phyloP scores from a whole-genome alignment of 2,113 vertebrate species.

The Tor tambroides region DNA sequence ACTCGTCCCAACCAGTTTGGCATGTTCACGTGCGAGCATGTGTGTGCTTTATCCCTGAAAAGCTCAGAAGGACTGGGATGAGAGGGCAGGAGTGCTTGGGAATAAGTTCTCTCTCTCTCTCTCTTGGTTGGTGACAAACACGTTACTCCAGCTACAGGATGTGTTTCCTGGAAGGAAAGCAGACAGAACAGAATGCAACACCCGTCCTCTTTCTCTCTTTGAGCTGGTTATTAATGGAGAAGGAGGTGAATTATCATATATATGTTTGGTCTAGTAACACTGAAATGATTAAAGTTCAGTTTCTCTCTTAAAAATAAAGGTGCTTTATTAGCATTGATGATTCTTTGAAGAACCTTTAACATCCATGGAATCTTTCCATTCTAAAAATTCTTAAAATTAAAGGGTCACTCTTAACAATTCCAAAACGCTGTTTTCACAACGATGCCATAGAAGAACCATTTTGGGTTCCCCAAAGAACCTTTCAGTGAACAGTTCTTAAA shows the following conservation, averaged over 20 bases:
- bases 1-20: not conserved
- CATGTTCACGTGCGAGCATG: not conserved
- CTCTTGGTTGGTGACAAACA: constrained; percentile 75
- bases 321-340: not conserved
- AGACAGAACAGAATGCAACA: constrained; percentile 75
- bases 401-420: not conserved
- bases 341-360: not conserved
- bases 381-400: not conserved
- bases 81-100: not conserved
- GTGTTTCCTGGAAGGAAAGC: constrained; percentile 96
- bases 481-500: not conserved
- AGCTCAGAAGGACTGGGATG: constrained; percentile 19
- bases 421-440: not conserved
- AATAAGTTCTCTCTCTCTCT: constrained; percentile 52
- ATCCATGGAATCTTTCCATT: not conserved
- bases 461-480: not conserved
- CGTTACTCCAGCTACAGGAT: constrained; percentile 86
- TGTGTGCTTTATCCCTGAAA: constrained; percentile 21
- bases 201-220: constrained; percentile 61
- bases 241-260: not conserved
- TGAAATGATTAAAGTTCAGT: not conserved
- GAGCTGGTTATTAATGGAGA: constrained; percentile 1
- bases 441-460: not conserved
- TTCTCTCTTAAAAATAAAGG: too few species aligned
- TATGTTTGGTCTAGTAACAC: too few species aligned